phyloP scores from a whole-genome alignment of 2,113 vertebrate species.

The Agapornis roseicollis region DNA sequence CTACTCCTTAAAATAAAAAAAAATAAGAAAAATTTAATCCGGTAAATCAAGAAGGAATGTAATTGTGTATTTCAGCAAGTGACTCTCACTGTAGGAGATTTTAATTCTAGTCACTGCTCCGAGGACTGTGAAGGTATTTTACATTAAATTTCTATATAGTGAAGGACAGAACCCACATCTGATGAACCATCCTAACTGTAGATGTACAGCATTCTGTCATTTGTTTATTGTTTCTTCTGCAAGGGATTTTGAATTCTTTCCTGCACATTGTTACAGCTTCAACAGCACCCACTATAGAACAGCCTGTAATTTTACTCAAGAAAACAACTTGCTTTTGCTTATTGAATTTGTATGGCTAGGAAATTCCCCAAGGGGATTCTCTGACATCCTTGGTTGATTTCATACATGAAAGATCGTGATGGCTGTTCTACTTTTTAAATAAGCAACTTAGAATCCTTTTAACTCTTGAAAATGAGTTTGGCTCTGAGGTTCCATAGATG shows the following conservation, averaged over 20 bases:
- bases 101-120: neutral
- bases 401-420: neutral
- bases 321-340: neutral
- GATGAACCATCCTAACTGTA: rapidly evolving
- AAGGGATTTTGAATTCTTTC: neutral
- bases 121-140: neutral
- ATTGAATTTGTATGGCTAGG: neutral
- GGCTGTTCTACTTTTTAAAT: neutral
- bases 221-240: neutral
- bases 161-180: neutral
- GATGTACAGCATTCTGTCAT: neutral
- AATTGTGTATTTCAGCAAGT: neutral
- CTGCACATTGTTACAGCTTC: neutral
- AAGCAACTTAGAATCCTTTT: neutral
- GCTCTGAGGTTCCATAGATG: neutral
- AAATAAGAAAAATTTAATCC: neutral
- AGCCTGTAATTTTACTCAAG: neutral
- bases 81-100: neutral
- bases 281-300: neutral
- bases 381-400: neutral
- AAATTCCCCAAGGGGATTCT: neutral
- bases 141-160: neutral
- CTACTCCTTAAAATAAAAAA: neutral
- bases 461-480: neutral
- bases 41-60: neutral